Base-by-base conservation (phyloP, 2,797 vertebrate genomes). In the Poecilia velifera region DNA sequence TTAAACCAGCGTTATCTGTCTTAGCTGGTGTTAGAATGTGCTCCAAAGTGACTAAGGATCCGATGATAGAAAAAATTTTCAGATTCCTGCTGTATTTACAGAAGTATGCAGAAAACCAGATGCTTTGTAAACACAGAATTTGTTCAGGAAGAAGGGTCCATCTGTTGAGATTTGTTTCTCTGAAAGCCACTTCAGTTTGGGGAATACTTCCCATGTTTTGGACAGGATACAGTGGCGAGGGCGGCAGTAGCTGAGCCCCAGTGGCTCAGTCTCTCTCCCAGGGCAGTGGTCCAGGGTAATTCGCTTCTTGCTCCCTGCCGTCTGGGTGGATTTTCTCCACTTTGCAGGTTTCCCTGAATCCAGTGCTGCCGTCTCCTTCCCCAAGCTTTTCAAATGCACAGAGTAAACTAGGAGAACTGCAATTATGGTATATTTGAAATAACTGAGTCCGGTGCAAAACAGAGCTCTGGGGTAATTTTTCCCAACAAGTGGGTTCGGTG, bases 361-460 rank as follows among this genome's bases (percentile, higher is more conserved):
- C 80, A 70, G 47, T 64, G 84, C 85, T 22, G 34, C 86, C 76
- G 43, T 90, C 81, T 83, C 84, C 77, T 51, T 72, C 13, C 43
- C n/a, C 5, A 46, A 28, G 74, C 82, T 84, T 86, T 85, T 88
- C 88, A 84, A 76, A 82, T 86, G 88, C 81, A 85, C 81, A 82
- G 86, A 84, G 83, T 83, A 85, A 92, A 91, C 91, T 79, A 87
- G 88, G 86, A 84, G 82, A 84, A 70, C 80, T 91, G 86, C 93
- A 96, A 95, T 96, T 95, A 93, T 82, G 84, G 89, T 84, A 77
- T 49, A 73, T 89, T 89, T 82, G 80, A 94, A 94, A 93, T 91
- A 89, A 90, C 88, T 57, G 85, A 93, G 80, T 82, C 86, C 81
- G 85, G 85, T 76, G 81, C 89, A 79, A 80, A 82, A 85, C 82